Base-by-base conservation (phyloP, 2,888 invertebrate species). In the Tricholauxania praeusta region DNA sequence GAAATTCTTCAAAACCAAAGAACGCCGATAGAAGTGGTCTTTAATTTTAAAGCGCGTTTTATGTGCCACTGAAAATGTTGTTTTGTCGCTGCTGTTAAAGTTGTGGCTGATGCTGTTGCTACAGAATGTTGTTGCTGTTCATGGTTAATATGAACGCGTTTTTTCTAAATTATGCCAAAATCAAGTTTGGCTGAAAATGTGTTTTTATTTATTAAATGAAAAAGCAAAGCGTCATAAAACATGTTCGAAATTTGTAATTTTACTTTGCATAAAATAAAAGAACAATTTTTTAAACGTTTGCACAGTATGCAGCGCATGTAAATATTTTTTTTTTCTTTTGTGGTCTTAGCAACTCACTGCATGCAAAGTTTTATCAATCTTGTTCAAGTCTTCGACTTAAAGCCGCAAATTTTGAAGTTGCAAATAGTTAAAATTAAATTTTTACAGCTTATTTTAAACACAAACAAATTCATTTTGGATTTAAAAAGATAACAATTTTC, bases 131-230 rank as follows among this genome's bases (percentile, higher is more conserved):
- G 57, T 17, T 8, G 57, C 57, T 63, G 52, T 51, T 51, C 51
- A 60, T 15, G 60, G 51, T 59, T 62, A 51, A 48, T 51, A 62
- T n/a, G 51, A 72, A 72, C 52, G 72, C 60, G 72, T 72, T 62
- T 62, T 63, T 39, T 62, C 52, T 63, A 71, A 73, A 63, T 73
- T 73, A 73, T 73, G 66, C 66, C 49, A 62, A 65, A 70, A 73
- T 59, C 69, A 57, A 73, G 71, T 71, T 51, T 60, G 49, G 10
- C 1, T 69, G 69, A 17, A 32, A 62, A 51, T 14, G 19, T 15
- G 12, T 64, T 64, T 15, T 51, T 51, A 2, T 51, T 49, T 64
- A 14, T 39, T 17, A 32, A 10, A 39, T 10, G 39, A 39, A 39
- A 39, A 39, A 39, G 5, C 39, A 39, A 39, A 39, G 28, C 15